Evolutionary conservation across 2,888 invertebrate species (phyloP).

Genomic region (Netelia fuscicornis): DNA sequence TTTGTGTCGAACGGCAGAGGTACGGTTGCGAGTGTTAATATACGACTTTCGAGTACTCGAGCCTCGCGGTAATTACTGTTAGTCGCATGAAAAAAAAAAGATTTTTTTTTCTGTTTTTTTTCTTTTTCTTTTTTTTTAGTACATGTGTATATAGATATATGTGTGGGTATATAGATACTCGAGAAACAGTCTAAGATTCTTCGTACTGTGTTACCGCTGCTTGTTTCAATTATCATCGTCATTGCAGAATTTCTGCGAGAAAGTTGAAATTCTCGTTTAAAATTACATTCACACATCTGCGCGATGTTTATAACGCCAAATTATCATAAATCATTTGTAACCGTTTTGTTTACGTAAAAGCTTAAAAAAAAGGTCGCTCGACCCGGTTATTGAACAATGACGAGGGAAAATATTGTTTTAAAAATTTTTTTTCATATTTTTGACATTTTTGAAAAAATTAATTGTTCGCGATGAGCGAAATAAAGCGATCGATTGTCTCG

Average conservation of each 20-base stretch:
- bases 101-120: background rate
- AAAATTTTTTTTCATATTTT: background rate
- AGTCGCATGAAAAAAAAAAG: background rate
- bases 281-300: constrained; percentile 43
- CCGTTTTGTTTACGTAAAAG: constrained; percentile 8
- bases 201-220: constrained; percentile 28
- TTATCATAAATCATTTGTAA: constrained; percentile 35
- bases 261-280: constrained; percentile 54
- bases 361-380: background rate
- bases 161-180: background rate
- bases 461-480: background rate
- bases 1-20: constrained; percentile 12
- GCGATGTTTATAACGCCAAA: constrained; percentile 9
- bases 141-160: background rate
- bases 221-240: constrained; percentile 57
- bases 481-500: background rate
- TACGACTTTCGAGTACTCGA: constrained; percentile 51
- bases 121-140: background rate
- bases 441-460: background rate
- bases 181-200: constrained; percentile 40
- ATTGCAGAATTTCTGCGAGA: constrained; percentile 59
- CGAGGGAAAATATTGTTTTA: background rate
- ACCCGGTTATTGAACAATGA: background rate
- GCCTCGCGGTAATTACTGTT: constrained; percentile 47
- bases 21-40: constrained; percentile 33